Base-by-base conservation (phyloP, 2,888 invertebrate species). In the Lepidonotus clava region DNA sequence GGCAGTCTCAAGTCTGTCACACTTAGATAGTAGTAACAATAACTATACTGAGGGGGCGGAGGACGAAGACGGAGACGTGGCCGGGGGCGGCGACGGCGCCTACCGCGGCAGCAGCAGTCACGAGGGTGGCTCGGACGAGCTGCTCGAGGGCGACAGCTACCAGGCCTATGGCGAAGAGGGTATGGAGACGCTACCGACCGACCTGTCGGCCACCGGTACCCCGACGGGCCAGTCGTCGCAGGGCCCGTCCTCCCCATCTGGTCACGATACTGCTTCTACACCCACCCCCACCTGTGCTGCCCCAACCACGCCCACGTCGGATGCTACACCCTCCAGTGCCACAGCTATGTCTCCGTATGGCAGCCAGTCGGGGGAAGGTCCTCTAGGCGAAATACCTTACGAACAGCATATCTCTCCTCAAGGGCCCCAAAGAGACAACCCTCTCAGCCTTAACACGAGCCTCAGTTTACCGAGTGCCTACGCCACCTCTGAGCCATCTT, bases 381-480 rank as follows among this genome's bases (percentile, higher is more conserved):
- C 34, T 14, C 14, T 32, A 36, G 46, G 14, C 11, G 80, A 80
- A 21, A 28, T 11, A 18, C 40, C 21, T 11, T 46, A 46, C 28
- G 80, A 80, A 41, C 80, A 80, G 80, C 80, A 80, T 80, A 80
- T 80, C 80, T 80, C 80, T 80, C 41, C 46, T 32, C 18, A 11
- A 1, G 80, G 80, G 28, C 34, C 80, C 11, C 11, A 8, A 6
- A 41, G 34, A 51, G 80, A 80, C 14, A 80, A 32, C 32, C 41
- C 80, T 46, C 80, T 80, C 41, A 80, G 80, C 80, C 80, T 80
- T 80, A 80, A 80, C 46, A 80, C 46, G 80, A 80, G 80, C 46
- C 80, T 80, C 80, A 46, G 46, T n/a, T 32, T 46, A 51, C 80
- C 41, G 80, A 80, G 80, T 80, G 80, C 80, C 80, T 80, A 80